phyloP scores from a whole-genome alignment of 2,797 vertebrate species.

The Chaenodraco wilsoni region DNA sequence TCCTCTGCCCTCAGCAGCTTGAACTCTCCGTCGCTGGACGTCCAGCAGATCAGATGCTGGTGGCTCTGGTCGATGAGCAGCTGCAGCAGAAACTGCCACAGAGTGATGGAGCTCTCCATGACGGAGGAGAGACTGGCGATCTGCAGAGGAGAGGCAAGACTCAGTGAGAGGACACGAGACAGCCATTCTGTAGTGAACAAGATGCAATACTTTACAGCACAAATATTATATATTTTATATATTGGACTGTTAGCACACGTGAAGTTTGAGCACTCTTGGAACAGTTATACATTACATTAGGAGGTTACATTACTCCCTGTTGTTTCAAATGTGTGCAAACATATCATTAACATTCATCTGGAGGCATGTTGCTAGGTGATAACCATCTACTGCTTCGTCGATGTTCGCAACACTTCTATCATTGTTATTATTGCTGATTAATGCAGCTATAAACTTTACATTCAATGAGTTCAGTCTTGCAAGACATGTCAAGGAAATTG shows the following conservation, averaged over 20 bases:
- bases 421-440: not conserved
- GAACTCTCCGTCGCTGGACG: conserved; percentile 96
- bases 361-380: not conserved
- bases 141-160: conserved; percentile 25
- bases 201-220: not conserved
- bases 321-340: not conserved
- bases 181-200: not conserved
- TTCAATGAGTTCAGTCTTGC: not conserved
- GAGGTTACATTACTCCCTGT: not conserved
- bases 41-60: conserved; percentile 98
- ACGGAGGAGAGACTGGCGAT: conserved; percentile 26
- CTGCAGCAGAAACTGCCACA: conserved; percentile 99
- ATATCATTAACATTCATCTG: too few species aligned
- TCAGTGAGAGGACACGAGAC: not conserved
- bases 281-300: too few species aligned
- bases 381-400: not conserved
- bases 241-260: too few species aligned
- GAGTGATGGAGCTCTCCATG: conserved; percentile 98
- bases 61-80: conserved; percentile 95
- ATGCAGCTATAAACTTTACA: not conserved
- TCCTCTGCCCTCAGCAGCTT: conserved; percentile 97
- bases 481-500: not conserved
- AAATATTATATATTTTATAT: not conserved
- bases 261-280: too few species aligned
- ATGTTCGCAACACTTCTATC: not conserved